These are phyloP conservation scores for Onthophagus taurus DNA, from an alignment of 1,140 invertebrate genomes.

Conservation along the genomic window DNA sequence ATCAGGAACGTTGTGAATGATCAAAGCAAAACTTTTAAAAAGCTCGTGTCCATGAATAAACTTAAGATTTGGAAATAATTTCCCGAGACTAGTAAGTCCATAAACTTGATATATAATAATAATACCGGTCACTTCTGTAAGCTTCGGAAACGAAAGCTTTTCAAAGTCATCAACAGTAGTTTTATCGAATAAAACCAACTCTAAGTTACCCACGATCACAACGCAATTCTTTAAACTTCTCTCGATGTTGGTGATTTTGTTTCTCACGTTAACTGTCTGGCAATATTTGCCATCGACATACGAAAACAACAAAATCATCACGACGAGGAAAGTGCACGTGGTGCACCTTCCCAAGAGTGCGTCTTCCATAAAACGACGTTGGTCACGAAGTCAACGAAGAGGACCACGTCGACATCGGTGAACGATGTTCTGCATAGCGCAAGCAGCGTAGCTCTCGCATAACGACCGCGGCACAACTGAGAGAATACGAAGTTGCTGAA, in stretches of 20 bases:
- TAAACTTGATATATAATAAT: constrained; percentile 64
- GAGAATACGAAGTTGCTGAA: too few species aligned
- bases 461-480: too few species aligned
- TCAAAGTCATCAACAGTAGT: constrained; percentile 37
- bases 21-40: constrained; percentile 77
- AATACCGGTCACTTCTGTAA: constrained; percentile 59
- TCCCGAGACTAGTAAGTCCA: constrained; percentile 64
- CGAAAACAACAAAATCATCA: too few species aligned
- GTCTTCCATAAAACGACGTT: too few species aligned
- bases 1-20: constrained; percentile 62
- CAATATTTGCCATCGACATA: too few species aligned
- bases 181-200: constrained; percentile 53
- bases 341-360: too few species aligned
- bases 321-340: too few species aligned
- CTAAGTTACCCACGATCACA: constrained; percentile 48
- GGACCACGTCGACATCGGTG: too few species aligned
- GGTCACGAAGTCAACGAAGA: too few species aligned
- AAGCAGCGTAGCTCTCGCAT: too few species aligned
- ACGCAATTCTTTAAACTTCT: constrained; percentile 27
- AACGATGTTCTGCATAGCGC: too few species aligned
- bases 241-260: not conserved
- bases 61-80: constrained; percentile 89
- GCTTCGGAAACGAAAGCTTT: constrained; percentile 51
- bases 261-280: constrained; percentile 1
- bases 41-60: constrained; percentile 82